phyloP scores from a whole-genome alignment of 2,888 invertebrate genomes.

The Gandaritis pyraliata region DNA sequence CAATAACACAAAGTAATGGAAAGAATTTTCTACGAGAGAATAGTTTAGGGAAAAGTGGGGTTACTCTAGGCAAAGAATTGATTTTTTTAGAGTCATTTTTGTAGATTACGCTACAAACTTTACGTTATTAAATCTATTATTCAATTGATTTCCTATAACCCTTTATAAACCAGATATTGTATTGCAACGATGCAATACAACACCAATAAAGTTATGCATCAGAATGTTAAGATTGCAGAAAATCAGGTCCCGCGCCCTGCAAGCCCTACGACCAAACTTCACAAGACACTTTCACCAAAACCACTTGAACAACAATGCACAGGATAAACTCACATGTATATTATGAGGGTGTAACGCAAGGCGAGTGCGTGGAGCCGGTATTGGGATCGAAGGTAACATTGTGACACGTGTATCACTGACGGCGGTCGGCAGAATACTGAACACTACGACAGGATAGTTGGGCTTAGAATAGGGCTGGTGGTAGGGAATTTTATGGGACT shows the following conservation, averaged over 20 bases:
- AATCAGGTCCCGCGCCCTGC: slow-evolving; percentile 67
- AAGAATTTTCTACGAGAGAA: too few relatives aligned
- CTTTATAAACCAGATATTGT: slow-evolving; percentile 24
- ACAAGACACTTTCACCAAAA: slow-evolving; percentile 27
- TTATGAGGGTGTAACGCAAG: slow-evolving; percentile 76
- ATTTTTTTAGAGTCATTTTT: too few relatives aligned
- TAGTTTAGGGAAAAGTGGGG: too few relatives aligned
- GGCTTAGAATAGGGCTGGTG: slow-evolving; percentile 15
- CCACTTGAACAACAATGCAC: slow-evolving; percentile 15
- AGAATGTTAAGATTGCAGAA: slow-evolving; percentile 74
- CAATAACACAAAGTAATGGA: slow-evolving; percentile 2
- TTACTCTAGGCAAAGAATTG: too few relatives aligned
- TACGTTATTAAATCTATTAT: too few relatives aligned
- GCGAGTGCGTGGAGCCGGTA: slow-evolving; percentile 73
- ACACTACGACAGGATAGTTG: slow-evolving; percentile 1
- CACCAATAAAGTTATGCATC: slow-evolving; percentile 56
- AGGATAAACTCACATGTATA: slow-evolving; percentile 70
- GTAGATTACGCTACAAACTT: not conserved
- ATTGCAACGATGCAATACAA: slow-evolving; percentile 27
- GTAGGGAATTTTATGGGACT: slow-evolving; percentile 21
- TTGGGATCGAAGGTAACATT: slow-evolving; percentile 67
- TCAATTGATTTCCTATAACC: slow-evolving; percentile 22
- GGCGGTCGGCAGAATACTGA: slow-evolving; percentile 45
- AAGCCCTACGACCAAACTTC: slow-evolving; percentile 24
- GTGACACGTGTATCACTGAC: slow-evolving; percentile 56